Evolutionary conservation across 2,797 vertebrate genomes (phyloP).

Genomic region (Anguilla megastoma): DNA sequence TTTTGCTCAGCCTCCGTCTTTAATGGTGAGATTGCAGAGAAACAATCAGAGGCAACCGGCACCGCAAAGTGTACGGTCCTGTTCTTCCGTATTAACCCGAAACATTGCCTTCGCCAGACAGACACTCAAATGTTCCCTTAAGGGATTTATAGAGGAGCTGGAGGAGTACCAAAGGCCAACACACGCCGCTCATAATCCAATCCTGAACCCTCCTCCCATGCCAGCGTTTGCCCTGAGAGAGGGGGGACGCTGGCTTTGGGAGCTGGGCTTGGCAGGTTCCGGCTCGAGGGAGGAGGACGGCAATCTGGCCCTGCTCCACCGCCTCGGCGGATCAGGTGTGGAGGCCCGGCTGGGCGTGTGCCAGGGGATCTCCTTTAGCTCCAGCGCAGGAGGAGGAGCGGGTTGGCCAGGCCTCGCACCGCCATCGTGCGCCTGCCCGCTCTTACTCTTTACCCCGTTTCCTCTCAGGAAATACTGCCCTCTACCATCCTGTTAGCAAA

Average conservation of each 20-base stretch:
- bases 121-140: not conserved
- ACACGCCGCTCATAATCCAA: not conserved
- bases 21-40: not conserved
- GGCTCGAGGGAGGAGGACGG: not conserved
- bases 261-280: not conserved
- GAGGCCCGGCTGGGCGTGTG: not conserved
- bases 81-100: not conserved
- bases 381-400: not conserved
- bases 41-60: not conserved
- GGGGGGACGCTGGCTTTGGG: not conserved
- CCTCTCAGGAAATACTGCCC: not conserved
- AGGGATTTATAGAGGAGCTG: not conserved
- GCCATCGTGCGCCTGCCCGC: not conserved
- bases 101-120: not conserved
- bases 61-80: not conserved
- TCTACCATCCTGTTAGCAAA: not conserved
- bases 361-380: constrained; percentile 18
- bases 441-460: not conserved
- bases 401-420: not conserved
- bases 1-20: not conserved
- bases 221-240: not conserved
- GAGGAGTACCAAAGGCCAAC: not conserved
- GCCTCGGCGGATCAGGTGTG: not conserved
- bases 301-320: constrained; percentile 8
- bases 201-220: not conserved